A percentile compares a stretch with the other conserved stretches of the same genome.
These are phyloP conservation scores for Drosophila mojavensis DNA, from an alignment of 1,140 invertebrate species.

Conservation along the genomic window DNA sequence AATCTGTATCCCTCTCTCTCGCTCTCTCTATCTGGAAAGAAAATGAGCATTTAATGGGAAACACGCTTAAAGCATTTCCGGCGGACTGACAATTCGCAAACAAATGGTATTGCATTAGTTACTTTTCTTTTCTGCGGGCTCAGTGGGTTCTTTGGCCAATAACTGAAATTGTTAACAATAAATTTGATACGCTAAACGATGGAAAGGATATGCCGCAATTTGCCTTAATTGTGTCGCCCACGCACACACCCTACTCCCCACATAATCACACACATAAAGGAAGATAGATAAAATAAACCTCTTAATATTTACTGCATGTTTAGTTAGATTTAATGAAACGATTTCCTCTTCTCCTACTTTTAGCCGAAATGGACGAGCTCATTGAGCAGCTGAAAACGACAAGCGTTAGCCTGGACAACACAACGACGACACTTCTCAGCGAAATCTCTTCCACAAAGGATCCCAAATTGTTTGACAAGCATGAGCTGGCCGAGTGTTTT, in stretches of 20 bases:
- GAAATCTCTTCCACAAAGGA: constrained; percentile 82
- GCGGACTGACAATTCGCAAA: constrained; percentile 26
- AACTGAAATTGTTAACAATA: constrained; percentile 59
- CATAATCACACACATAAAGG: background rate
- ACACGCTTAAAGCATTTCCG: constrained; percentile 54
- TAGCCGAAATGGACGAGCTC: constrained; percentile 82
- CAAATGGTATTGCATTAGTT: constrained; percentile 32
- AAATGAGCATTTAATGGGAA: constrained; percentile 61
- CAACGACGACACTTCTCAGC: constrained; percentile 66
- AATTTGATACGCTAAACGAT: constrained; percentile 34
- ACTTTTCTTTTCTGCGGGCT: background rate
- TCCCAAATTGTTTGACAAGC: constrained; percentile 81
- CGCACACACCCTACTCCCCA: too few relatives aligned
- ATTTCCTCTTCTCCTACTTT: background rate
- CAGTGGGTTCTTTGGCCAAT: constrained; percentile 10
- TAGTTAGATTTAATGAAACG: constrained; percentile 23
- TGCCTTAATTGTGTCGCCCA: constrained; percentile 26
- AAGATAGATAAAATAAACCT: constrained; percentile 12
- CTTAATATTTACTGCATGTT: constrained; percentile 13
- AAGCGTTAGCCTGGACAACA: constrained; percentile 68
- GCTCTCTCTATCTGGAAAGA: background rate
- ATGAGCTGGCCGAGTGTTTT: constrained; percentile 78
- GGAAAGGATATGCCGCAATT: constrained; percentile 14
- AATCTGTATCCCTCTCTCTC: background rate
- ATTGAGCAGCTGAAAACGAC: constrained; percentile 80